These are phyloP conservation scores for Fulica atra DNA, from an alignment of 2,113 vertebrate species.

Conservation along the genomic window DNA sequence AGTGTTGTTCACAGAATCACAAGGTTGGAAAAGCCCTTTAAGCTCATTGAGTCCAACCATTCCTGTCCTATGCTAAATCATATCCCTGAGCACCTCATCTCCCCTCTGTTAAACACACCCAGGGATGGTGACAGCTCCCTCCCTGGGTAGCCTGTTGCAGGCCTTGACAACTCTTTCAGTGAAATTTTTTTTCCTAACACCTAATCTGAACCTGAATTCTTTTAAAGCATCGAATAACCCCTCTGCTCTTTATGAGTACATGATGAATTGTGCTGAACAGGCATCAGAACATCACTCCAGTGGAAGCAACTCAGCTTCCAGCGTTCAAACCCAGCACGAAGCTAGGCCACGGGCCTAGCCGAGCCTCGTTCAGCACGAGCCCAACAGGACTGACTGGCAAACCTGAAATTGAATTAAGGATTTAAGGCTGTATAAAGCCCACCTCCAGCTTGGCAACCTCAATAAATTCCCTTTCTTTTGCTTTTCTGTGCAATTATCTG, in stretches of 20 bases:
- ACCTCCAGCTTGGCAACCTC: neutral
- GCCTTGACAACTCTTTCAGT: too few species aligned
- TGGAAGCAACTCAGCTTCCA: neutral
- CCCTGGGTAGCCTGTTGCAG: too few species aligned
- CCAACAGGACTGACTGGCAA: neutral
- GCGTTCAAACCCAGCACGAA: rapidly evolving
- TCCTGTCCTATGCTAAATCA: too few species aligned
- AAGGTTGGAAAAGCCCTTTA: too few species aligned
- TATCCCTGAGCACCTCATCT: too few species aligned
- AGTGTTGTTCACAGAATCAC: too few species aligned
- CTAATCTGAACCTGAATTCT: neutral
- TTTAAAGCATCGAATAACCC: neutral
- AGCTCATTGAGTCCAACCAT: too few species aligned
- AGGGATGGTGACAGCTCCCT: too few species aligned
- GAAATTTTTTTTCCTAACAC: too few species aligned
- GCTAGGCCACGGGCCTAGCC: neutral
- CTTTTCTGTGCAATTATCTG: constrained; percentile 8
- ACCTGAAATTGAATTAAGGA: constrained; percentile 9
- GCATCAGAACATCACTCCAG: neutral
- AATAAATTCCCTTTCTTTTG: neutral
- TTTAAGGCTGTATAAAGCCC: neutral
- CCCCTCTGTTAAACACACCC: too few species aligned
- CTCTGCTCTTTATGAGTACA: neutral
- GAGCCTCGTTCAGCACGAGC: neutral
- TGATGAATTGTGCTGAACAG: neutral